A percentile compares a stretch with the other conserved stretches of the same genome.
These are phyloP conservation scores for Felis chaus DNA, from an alignment of 2,113 vertebrate species.

Conservation along the genomic window DNA sequence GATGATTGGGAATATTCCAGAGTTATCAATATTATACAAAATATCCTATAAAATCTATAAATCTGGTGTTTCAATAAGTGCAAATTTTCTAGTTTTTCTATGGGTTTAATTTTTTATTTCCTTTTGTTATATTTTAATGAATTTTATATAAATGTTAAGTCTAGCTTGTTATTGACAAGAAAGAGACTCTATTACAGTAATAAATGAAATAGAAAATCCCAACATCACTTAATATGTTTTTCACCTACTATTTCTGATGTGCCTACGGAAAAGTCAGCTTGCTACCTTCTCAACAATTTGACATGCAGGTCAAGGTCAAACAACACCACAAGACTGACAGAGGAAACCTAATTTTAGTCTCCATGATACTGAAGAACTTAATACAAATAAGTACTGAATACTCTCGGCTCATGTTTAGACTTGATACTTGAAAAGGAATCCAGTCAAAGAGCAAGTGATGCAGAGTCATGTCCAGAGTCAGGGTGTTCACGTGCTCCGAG, in stretches of 20 bases:
- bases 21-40: background rate
- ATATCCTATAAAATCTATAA: background rate
- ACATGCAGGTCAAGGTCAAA: constrained; percentile 73
- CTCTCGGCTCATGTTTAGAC: constrained; percentile 54
- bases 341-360: constrained; percentile 79
- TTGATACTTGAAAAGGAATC: constrained; percentile 47
- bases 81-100: background rate
- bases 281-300: constrained; percentile 55
- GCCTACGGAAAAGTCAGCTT: constrained; percentile 12
- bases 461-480: background rate
- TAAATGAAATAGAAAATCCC: background rate
- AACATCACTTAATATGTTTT: background rate
- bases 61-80: background rate
- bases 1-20: background rate
- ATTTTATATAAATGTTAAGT: background rate
- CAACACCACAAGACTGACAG: constrained; percentile 53
- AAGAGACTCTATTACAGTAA: background rate
- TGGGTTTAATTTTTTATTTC: background rate
- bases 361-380: constrained; percentile 73
- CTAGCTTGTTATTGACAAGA: background rate
- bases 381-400: constrained; percentile 65
- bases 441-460: background rate
- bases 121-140: background rate
- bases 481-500: background rate
- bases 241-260: background rate